Conservation (phyloP, 2,113 vertebrate species). For the Xyliphius kryptos region DNA sequence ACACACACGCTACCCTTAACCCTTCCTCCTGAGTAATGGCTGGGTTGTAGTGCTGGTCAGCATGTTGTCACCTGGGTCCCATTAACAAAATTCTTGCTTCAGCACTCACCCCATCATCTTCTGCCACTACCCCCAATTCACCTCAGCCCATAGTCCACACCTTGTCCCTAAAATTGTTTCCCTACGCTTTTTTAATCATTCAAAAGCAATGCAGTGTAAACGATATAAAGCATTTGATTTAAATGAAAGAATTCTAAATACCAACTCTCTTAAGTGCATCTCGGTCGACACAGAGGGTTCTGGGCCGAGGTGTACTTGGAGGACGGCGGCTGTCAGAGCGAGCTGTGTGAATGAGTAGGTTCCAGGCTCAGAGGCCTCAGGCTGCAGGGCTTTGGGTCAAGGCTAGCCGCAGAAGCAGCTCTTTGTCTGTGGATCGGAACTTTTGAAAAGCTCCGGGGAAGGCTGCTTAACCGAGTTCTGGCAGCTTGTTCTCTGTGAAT, state of each 20-base stretch:
- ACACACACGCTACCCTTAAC: constrained; percentile 33
- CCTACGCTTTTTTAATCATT: constrained; percentile 1
- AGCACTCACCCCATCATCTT: constrained; percentile 50
- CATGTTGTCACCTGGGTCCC: constrained; percentile 68
- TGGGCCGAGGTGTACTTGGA: constrained; percentile 18
- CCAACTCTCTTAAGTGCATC: constrained; percentile 24
- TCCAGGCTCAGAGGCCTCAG: constrained; percentile 32
- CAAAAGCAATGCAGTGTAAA: constrained; percentile 2
- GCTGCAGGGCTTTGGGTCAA: constrained; percentile 31
- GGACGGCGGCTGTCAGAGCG: constrained; percentile 25
- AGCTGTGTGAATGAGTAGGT: constrained; percentile 18
- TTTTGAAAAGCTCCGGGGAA: constrained; percentile 29
- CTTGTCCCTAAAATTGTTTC: neutral
- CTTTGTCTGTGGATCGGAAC: constrained; percentile 19
- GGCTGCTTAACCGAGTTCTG: constrained; percentile 21
- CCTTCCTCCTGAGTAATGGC: constrained; percentile 56
- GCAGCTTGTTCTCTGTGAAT: constrained; percentile 17
- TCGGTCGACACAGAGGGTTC: constrained; percentile 23
- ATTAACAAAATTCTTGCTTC: constrained; percentile 66
- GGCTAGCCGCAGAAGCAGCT: constrained; percentile 23
- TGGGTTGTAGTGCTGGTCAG: constrained; percentile 61
- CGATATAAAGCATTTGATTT: constrained; percentile 7
- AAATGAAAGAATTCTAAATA: constrained; percentile 9
- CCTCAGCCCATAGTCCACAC: constrained; percentile 22
- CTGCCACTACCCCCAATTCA: constrained; percentile 33